A percentile compares a stretch with the other conserved stretches of the same genome.
Conservation (phyloP, 1,140 invertebrate genomes). For the Drosophila nigromelanica region DNA sequence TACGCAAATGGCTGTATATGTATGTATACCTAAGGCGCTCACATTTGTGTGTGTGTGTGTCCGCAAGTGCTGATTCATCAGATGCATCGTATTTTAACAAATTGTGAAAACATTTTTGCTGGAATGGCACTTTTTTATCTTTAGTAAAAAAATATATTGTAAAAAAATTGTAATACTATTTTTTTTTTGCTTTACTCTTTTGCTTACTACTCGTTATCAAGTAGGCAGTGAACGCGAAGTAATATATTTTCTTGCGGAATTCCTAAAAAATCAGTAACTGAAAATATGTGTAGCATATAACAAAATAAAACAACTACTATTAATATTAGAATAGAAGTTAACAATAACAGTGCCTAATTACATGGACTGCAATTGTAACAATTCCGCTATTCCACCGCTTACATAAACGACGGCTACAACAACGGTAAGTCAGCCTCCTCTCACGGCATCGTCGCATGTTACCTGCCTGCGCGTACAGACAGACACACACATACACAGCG, state of each 20-base stretch:
- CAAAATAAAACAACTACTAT: too few relatives aligned
- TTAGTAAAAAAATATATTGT: too few relatives aligned
- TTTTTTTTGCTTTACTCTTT: too few relatives aligned
- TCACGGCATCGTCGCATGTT: constrained; percentile 35
- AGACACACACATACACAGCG: neutral
- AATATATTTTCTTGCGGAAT: too few relatives aligned
- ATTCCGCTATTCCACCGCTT: constrained; percentile 21
- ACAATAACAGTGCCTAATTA: too few relatives aligned
- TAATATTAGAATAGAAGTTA: too few relatives aligned
- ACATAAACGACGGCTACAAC: constrained; percentile 19
- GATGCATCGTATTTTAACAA: constrained; percentile 27
- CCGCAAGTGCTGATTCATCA: constrained; percentile 28
- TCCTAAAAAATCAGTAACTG: too few relatives aligned
- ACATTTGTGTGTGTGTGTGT: neutral
- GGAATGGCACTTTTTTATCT: constrained; percentile 13
- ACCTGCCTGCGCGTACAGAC: constrained; percentile 25
- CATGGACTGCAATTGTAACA: neutral
- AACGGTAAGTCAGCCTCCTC: constrained; percentile 7
- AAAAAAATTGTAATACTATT: too few relatives aligned
- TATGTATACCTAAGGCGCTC: neutral
- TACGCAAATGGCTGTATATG: constrained; percentile 1
- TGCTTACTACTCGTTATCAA: too few relatives aligned
- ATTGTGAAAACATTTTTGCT: constrained; percentile 19
- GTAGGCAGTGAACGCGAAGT: too few relatives aligned
- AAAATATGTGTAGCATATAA: too few relatives aligned